Percentiles rank a stretch among this genome's conserved stretches.
phyloP scores from a whole-genome alignment of 2,888 invertebrate genomes.

The Drosophila gaucha region DNA sequence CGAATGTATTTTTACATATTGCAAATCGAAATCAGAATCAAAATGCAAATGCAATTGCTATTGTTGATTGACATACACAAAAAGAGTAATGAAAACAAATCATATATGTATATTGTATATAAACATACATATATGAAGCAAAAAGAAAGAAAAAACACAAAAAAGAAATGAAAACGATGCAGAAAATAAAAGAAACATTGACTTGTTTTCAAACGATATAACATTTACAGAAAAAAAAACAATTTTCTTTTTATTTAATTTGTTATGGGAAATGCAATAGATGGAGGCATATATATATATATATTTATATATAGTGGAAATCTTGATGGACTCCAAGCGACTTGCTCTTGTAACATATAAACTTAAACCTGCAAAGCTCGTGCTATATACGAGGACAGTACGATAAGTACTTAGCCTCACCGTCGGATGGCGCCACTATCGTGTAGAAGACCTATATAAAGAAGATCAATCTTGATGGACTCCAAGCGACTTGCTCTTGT shows the following conservation, averaged over 20 bases:
- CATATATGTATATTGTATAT: slow-evolving; percentile 6
- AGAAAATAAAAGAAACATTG: slow-evolving; percentile 61
- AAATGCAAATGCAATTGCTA: slow-evolving; percentile 13
- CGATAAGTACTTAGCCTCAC: too few species aligned
- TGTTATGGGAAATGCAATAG: not conserved
- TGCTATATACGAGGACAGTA: too few species aligned
- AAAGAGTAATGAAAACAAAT: slow-evolving; percentile 12
- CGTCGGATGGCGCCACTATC: too few species aligned
- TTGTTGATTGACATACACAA: slow-evolving; percentile 12
- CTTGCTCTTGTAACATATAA: too few species aligned
- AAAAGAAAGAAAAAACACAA: slow-evolving; percentile 9
- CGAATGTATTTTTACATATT: slow-evolving; percentile 46
- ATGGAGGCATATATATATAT: too few species aligned
- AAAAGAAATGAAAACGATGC: slow-evolving; percentile 34
- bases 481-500: too few species aligned
- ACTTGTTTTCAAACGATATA: slow-evolving; percentile 62
- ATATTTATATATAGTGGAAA: too few species aligned
- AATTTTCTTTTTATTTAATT: slow-evolving; percentile 31
- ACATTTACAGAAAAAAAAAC: slow-evolving; percentile 46
- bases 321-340: too few species aligned
- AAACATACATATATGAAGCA: slow-evolving; percentile 11
- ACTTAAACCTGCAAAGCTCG: too few species aligned
- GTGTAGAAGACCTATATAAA: too few species aligned
- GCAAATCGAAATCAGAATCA: slow-evolving; percentile 21
- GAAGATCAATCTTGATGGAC: too few species aligned